Percentiles rank a stretch among this genome's conserved stretches.
These are phyloP conservation scores for Pammene aurita DNA, from an alignment of 2,888 invertebrate genomes.

Conservation along the genomic window DNA sequence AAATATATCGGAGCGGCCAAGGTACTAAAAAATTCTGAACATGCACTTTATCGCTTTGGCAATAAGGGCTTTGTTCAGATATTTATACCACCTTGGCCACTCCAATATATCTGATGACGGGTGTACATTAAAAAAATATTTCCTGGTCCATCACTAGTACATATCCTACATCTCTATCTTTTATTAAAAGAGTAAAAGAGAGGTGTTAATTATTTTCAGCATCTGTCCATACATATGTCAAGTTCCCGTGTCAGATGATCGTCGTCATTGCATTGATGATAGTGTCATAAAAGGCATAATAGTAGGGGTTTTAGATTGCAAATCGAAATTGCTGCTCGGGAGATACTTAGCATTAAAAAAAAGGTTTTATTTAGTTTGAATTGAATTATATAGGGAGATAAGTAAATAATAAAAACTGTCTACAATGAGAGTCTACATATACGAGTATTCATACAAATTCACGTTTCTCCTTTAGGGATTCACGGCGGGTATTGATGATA, in stretches of 20 bases:
- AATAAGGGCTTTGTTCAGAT: too few species aligned
- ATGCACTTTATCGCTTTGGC: too few species aligned
- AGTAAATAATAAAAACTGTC: not conserved
- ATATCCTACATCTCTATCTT: conserved; percentile 8
- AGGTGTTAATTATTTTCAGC: conserved; percentile 12
- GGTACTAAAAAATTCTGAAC: too few species aligned
- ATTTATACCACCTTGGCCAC: too few species aligned
- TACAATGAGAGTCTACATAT: not conserved
- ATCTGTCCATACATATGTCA: conserved; percentile 1
- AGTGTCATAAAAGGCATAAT: conserved; percentile 11
- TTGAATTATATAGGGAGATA: not conserved
- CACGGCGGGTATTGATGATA: too few species aligned
- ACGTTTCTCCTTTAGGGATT: not conserved
- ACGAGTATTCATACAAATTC: not conserved
- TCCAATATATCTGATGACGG: too few species aligned
- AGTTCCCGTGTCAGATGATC: not conserved
- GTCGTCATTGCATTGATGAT: conserved; percentile 6
- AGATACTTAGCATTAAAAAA: conserved; percentile 19
- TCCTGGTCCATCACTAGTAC: too few species aligned
- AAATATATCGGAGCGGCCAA: too few species aligned
- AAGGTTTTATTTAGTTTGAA: conserved; percentile 10
- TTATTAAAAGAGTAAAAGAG: conserved; percentile 6
- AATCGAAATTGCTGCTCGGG: not conserved
- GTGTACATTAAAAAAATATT: too few species aligned
- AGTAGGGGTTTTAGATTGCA: conserved; percentile 10